Evolutionary conservation across 1,140 invertebrate species (phyloP).

Genomic region (Papilio polyxenes): DNA sequence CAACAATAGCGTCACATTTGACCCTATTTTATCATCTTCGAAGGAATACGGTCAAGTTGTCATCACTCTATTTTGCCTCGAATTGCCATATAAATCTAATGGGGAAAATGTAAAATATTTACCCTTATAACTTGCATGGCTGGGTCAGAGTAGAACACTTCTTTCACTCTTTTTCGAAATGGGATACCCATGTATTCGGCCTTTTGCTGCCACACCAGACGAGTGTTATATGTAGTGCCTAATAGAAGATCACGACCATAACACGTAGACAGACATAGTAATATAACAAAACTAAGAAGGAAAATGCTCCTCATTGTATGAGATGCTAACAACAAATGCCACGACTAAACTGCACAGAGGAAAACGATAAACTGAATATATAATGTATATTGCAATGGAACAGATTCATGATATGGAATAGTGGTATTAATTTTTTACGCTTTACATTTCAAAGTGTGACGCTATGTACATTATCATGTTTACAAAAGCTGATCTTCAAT

Average conservation of each 20-base stretch:
- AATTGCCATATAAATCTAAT: neutral
- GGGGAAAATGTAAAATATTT: conserved; percentile 41
- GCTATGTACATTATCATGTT: conserved; percentile 30
- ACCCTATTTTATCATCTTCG: conserved; percentile 1
- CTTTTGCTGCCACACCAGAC: conserved; percentile 61
- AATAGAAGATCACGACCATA: conserved; percentile 57
- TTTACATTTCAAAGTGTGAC: conserved; percentile 30
- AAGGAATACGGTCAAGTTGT: neutral
- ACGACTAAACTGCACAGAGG: conserved; percentile 26
- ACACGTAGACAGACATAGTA: conserved; percentile 55
- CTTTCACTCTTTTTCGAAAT: conserved; percentile 69
- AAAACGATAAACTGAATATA: conserved; percentile 21
- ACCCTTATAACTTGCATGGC: conserved; percentile 64
- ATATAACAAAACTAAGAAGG: conserved; percentile 50
- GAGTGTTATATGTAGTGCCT: conserved; percentile 59
- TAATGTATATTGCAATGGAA: neutral
- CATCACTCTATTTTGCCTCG: neutral
- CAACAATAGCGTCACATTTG: neutral
- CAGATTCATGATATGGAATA: conserved; percentile 2
- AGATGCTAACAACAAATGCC: neutral
- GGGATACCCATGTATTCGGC: conserved; percentile 63
- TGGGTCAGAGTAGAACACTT: conserved; percentile 65
- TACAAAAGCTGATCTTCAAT: conserved; percentile 26
- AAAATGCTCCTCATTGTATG: conserved; percentile 54
- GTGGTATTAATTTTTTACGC: neutral